These are phyloP conservation scores for Numida meleagris DNA, from an alignment of 2,113 vertebrate species.

Conservation along the genomic window DNA sequence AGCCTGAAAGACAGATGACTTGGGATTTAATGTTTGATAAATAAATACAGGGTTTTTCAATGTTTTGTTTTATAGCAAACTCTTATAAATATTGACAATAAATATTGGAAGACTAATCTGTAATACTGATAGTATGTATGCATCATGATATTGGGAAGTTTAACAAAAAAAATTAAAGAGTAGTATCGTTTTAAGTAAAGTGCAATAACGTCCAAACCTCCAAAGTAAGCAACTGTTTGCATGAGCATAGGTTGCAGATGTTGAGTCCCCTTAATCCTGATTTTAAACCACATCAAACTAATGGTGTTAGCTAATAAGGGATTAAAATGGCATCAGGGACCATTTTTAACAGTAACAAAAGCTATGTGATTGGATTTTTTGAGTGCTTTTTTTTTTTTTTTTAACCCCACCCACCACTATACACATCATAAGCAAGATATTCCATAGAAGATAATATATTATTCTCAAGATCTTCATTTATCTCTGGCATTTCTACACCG, in stretches of 20 bases:
- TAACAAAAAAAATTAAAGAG: background rate
- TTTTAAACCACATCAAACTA: background rate
- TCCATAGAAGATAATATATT: background rate
- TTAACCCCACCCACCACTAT: background rate
- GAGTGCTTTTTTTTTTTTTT: constrained; percentile 31
- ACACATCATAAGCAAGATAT: background rate
- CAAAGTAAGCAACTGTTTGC: background rate
- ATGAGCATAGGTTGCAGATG: background rate
- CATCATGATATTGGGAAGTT: background rate
- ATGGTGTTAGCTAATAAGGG: background rate
- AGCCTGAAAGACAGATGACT: background rate
- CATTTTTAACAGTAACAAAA: background rate
- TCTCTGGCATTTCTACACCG: constrained; percentile 52
- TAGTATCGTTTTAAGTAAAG: background rate
- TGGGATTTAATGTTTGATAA: background rate
- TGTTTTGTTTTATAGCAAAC: background rate
- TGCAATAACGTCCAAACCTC: background rate
- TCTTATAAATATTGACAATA: background rate
- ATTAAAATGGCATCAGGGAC: background rate
- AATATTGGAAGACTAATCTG: background rate
- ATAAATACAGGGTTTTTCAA: background rate
- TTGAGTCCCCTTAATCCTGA: background rate
- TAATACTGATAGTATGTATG: rapidly evolving
- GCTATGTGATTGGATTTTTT: background rate
- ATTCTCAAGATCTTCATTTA: constrained; percentile 4